Base-by-base conservation (phyloP, 2,797 vertebrate species). In the Crenichthys baileyi region DNA sequence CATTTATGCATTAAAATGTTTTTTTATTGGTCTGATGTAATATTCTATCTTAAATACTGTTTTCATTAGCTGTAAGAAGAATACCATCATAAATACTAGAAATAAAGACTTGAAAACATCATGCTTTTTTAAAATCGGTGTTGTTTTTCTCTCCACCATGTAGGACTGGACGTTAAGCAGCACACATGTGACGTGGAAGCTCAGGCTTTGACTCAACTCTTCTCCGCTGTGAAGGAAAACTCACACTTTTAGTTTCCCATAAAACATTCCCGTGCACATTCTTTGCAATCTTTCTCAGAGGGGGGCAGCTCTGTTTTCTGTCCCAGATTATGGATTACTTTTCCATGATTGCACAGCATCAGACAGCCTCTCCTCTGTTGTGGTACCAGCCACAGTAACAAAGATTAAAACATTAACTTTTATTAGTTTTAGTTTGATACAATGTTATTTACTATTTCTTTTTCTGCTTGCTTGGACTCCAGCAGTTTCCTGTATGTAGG, bases 271-370 rank as follows among this genome's bases (percentile, higher is more conserved):
- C 81, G 55, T 12, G 39, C 77, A 74, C 84, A 90, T 90, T 93
- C 82, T 78, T 86, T 74, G 53, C 83, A 88, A 78, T 84, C 81
- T 82, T 84, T 63, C 70, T 68, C 29, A 67, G 73, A 82, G 73
- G 73, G 76, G 73, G 60, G 67, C 6, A 70, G 70, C 58, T 6
- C 73, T 86, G 83, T 90, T 89, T 88, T 82, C 79, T 36, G 31
- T 83, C 44, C 58, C 84, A 87, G 78, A 89, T 85, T 72, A 80
- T 31, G 51, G 72, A 90, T 91, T 90, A 81, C 2, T 85, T 74
- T 80, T 79, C 80, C 89, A 81, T 89, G 89, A 88, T 18, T 82
- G 78, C 84, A 61, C 88, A 48, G 63, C 83, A 86, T 92, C 87
- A 85, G n/a, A 82, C 67, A 75, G 56, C 24, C 31, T 26, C 9